phyloP scores from a whole-genome alignment of 2,797 vertebrate species.

The Lepus oiostolus region DNA sequence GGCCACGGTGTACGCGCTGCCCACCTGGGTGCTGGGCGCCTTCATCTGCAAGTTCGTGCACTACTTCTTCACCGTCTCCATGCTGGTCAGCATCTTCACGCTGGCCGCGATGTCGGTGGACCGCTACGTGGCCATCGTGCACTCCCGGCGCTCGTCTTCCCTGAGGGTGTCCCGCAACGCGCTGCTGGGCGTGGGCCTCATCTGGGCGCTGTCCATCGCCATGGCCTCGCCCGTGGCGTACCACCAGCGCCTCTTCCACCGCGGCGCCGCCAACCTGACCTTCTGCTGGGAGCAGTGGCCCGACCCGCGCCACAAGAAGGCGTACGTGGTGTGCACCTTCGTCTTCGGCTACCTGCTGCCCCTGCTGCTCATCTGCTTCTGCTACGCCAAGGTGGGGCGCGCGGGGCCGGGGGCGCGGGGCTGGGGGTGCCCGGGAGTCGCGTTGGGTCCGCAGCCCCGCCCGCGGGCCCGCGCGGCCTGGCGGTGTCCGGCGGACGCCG shows the following conservation, averaged over 20 bases:
- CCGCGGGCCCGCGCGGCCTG: accelerated
- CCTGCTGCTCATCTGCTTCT: conserved; percentile 97
- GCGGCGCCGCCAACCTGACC: conserved; percentile 90
- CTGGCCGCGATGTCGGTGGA: conserved; percentile 98
- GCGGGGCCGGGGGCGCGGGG: neutral
- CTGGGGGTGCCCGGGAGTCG: neutral
- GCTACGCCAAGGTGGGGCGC: conserved; percentile 95
- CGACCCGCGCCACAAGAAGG: conserved; percentile 92
- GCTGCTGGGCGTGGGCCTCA: conserved; percentile 92
- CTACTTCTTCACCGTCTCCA: conserved; percentile 98
- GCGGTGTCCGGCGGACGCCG: no score
- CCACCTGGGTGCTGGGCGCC: conserved; percentile 96
- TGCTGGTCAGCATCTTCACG: conserved; percentile 99
- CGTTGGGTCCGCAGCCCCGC: accelerated
- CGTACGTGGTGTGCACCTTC: conserved; percentile 97
- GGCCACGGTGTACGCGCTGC: conserved; percentile 96
- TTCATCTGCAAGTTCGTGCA: conserved; percentile 98
- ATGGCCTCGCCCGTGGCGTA: conserved; percentile 96
- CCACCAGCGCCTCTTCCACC: conserved; percentile 93
- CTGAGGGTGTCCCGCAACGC: conserved; percentile 94
- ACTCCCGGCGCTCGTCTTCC: conserved; percentile 94
- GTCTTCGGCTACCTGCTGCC: conserved; percentile 97
- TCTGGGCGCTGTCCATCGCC: conserved; percentile 95
- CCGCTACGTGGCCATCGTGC: conserved; percentile 98
- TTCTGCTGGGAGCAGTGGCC: conserved; percentile 98